A percentile compares a stretch with the other conserved stretches of the same genome.
Evolutionary conservation across 64 coral and sea anemone genomes (phyloP).

Genomic region (Pachyseris speciosa): DNA sequence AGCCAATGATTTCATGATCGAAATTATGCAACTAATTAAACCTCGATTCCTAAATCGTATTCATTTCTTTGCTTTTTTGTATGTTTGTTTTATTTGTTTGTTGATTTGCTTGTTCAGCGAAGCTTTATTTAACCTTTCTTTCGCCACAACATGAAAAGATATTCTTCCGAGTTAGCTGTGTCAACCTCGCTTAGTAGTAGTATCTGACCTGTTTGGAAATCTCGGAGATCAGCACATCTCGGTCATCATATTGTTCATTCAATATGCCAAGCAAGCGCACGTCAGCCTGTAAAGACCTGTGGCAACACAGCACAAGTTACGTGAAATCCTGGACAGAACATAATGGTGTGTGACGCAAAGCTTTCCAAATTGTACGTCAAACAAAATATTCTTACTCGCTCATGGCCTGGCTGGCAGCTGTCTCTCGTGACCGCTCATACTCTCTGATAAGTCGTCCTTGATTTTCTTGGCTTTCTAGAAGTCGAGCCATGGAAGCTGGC

Average conservation of each 20-base stretch:
- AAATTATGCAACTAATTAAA: too few species aligned
- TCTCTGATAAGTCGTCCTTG: conserved; percentile 59
- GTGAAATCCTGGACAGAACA: not conserved
- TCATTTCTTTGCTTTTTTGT: too few species aligned
- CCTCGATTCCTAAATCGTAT: too few species aligned
- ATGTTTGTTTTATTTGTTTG: too few species aligned
- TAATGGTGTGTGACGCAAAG: not conserved
- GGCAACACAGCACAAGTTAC: not conserved
- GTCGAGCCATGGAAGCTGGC: conserved; percentile 60
- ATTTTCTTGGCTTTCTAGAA: conserved; percentile 56
- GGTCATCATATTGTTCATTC: conserved; percentile 73
- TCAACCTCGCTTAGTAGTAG: not conserved
- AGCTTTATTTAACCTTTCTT: too few species aligned
- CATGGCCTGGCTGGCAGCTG: conserved; percentile 42
- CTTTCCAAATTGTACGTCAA: not conserved
- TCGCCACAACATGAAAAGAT: too few species aligned
- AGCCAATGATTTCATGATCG: too few species aligned
- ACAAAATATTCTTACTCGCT: not conserved
- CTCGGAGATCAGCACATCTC: conserved; percentile 59
- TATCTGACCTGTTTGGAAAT: conserved; percentile 79
- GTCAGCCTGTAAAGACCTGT: conserved; percentile 67
- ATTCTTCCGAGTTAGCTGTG: not conserved
- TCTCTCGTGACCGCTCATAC: conserved; percentile 55
- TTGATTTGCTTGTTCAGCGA: too few species aligned
- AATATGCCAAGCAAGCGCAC: conserved; percentile 48